phyloP scores from a whole-genome alignment of 2,113 vertebrate genomes.

The Noctilio leporinus region DNA sequence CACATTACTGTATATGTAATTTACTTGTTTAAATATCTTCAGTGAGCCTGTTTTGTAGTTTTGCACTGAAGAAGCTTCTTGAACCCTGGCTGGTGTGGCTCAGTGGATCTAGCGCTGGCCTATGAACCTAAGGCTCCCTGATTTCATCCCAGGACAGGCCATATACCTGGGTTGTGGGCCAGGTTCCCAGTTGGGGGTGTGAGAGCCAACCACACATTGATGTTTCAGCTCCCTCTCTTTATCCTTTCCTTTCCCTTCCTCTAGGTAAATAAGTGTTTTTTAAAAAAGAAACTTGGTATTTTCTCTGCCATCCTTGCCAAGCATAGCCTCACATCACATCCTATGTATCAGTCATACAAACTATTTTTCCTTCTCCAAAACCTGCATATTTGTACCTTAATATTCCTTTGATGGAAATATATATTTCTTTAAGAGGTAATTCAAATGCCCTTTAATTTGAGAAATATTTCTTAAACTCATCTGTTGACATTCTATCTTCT shows the following conservation, averaged over 20 bases:
- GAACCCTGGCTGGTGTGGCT: too few relatives aligned
- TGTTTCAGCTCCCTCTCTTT: too few relatives aligned
- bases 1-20: background rate
- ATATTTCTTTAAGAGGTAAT: background rate
- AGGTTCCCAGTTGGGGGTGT: too few relatives aligned
- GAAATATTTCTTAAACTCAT: background rate
- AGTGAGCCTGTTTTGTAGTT: background rate
- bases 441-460: background rate
- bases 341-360: background rate
- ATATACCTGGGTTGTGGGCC: too few relatives aligned
- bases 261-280: too few relatives aligned
- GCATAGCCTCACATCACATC: background rate
- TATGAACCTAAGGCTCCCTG: too few relatives aligned
- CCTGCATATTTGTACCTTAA: background rate
- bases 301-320: background rate
- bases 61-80: background rate
- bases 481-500: background rate
- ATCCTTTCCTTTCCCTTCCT: too few relatives aligned
- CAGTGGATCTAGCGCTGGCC: too few relatives aligned
- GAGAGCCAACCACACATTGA: too few relatives aligned
- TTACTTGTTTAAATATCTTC: background rate
- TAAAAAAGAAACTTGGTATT: too few relatives aligned
- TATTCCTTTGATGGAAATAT: background rate
- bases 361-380: background rate
- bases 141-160: too few relatives aligned